phyloP scores from a whole-genome alignment of 1,140 invertebrate species.

The Drosophila truncata region DNA sequence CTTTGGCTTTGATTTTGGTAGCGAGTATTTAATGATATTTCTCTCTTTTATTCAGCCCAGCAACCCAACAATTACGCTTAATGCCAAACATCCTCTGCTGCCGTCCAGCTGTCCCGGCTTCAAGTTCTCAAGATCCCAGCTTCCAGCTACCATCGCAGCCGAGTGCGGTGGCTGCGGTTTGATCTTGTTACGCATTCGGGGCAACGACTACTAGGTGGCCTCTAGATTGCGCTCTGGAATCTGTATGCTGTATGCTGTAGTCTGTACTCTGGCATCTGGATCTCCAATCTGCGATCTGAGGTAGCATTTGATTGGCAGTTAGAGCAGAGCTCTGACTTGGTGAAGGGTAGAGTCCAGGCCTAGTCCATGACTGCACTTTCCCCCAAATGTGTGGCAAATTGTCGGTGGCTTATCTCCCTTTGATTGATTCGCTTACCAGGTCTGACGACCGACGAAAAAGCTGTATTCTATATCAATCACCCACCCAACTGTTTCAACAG shows the following conservation, averaged over 20 bases:
- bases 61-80: slow-evolving; percentile 80
- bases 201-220: slow-evolving; percentile 54
- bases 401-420: neutral
- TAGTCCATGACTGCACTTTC: slow-evolving; percentile 17
- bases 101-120: slow-evolving; percentile 23
- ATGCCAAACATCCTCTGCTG: slow-evolving; percentile 81
- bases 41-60: slow-evolving; percentile 46
- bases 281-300: slow-evolving; percentile 50
- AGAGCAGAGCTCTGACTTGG: slow-evolving; percentile 21
- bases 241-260: slow-evolving; percentile 11
- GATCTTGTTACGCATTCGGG: slow-evolving; percentile 80
- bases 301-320: slow-evolving; percentile 65
- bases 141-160: slow-evolving; percentile 3
- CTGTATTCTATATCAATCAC: slow-evolving; percentile 57
- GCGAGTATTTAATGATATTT: slow-evolving; percentile 80
- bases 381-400: slow-evolving; percentile 50
- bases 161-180: slow-evolving; percentile 76
- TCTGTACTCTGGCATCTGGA: slow-evolving; percentile 30
- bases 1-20: slow-evolving; percentile 75
- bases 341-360: slow-evolving; percentile 15
- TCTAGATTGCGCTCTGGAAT: slow-evolving; percentile 34
- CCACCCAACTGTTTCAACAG: slow-evolving; percentile 24
- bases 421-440: slow-evolving; percentile 43
- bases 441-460: slow-evolving; percentile 13
- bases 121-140: neutral